A percentile compares a stretch with the other conserved stretches of the same genome.
Evolutionary conservation across 2,113 vertebrate species (phyloP).

Genomic region (Turdus rufiventris): DNA sequence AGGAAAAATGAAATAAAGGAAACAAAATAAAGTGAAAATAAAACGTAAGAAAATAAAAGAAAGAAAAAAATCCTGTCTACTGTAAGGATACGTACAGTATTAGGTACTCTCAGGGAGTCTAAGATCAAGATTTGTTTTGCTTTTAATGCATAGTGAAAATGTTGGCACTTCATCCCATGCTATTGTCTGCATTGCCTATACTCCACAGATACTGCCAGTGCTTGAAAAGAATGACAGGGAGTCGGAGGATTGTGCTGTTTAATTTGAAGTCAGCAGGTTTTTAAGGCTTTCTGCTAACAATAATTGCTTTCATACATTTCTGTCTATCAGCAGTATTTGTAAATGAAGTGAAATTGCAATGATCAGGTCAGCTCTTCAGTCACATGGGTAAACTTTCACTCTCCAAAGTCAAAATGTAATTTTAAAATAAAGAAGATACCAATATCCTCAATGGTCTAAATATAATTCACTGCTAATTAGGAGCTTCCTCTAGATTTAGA

Average conservation of each 20-base stretch:
- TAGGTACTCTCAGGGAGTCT: conserved; percentile 19
- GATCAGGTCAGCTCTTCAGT: conserved; percentile 70
- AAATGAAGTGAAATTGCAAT: conserved; percentile 76
- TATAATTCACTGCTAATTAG: conserved; percentile 34
- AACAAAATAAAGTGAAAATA: background rate
- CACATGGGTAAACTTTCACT: conserved; percentile 72
- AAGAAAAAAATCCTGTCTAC: background rate
- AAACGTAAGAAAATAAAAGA: background rate
- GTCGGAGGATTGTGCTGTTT: conserved; percentile 77
- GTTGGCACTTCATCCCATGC: conserved; percentile 45
- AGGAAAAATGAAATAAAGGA: background rate
- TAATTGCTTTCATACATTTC: conserved; percentile 87
- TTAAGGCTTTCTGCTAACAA: conserved; percentile 96
- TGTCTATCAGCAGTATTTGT: conserved; percentile 91
- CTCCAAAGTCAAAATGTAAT: conserved; percentile 73
- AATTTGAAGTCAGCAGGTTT: conserved; percentile 95
- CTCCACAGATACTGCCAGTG: conserved; percentile 62
- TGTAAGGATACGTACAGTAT: background rate
- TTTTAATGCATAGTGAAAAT: conserved; percentile 35
- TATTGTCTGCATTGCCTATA: conserved; percentile 60
- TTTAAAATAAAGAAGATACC: conserved; percentile 51
- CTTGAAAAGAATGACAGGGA: conserved; percentile 68
- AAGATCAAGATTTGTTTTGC: conserved; percentile 33
- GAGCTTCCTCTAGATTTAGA: conserved; percentile 50
- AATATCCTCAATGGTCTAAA: conserved; percentile 49